A percentile compares a stretch with the other conserved stretches of the same genome.
These are phyloP conservation scores for Sylvia atricapilla DNA, from an alignment of 2,113 vertebrate species.

Conservation along the genomic window DNA sequence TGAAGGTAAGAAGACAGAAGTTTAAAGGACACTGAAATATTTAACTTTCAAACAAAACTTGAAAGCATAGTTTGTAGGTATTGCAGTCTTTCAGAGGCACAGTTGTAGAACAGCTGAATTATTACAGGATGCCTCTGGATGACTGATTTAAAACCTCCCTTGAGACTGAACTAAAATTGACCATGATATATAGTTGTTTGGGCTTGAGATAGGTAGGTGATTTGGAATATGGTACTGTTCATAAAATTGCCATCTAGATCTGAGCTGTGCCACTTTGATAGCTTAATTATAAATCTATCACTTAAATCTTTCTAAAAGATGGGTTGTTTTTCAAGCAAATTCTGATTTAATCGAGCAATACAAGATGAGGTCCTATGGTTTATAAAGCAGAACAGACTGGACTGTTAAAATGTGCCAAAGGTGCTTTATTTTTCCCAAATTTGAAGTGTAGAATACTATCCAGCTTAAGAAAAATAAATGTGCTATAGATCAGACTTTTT, in stretches of 20 bases:
- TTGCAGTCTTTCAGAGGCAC: background rate
- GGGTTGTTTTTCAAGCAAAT: background rate
- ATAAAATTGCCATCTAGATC: background rate
- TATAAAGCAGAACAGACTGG: background rate
- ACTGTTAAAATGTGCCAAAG: background rate
- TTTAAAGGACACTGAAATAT: background rate
- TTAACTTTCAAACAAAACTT: background rate
- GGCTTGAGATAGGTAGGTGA: background rate
- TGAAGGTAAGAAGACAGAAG: background rate
- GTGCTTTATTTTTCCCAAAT: background rate
- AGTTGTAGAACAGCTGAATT: background rate
- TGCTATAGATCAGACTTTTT: background rate
- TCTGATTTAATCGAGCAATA: background rate
- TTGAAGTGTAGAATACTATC: background rate
- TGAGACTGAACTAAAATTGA: background rate
- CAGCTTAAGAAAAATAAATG: background rate
- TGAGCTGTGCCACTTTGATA: background rate
- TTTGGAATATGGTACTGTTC: background rate
- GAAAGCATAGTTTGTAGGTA: background rate
- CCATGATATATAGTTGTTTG: background rate
- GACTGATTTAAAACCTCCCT: background rate
- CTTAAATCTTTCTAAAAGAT: background rate
- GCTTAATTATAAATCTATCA: conserved; percentile 14
- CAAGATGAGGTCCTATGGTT: background rate
- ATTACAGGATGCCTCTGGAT: background rate